Evolutionary conservation across 2,113 vertebrate genomes (phyloP).

Genomic region (Malurus elegans): DNA sequence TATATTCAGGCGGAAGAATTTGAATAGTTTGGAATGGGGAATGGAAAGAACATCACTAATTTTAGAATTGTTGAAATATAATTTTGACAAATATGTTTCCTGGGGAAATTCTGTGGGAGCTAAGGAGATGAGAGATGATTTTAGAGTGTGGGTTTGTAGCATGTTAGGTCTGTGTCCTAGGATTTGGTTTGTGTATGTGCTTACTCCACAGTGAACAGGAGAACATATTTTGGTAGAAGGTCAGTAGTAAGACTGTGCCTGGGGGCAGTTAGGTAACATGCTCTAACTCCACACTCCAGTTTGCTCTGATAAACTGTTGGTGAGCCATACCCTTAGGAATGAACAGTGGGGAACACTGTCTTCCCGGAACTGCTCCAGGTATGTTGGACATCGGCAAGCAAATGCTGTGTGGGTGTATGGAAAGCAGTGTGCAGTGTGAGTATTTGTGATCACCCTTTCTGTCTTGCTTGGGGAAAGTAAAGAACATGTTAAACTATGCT

Average conservation of each 20-base stretch:
- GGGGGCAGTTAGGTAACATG: not conserved
- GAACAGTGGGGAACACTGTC: not conserved
- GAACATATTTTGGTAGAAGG: not conserved
- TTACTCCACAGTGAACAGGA: not conserved
- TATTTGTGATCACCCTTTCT: not conserved
- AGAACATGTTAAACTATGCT: not conserved
- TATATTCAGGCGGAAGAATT: not conserved
- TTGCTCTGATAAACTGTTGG: not conserved
- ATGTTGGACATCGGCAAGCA: not conserved
- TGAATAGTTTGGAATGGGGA: not conserved
- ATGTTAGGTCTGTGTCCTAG: not conserved
- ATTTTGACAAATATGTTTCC: not conserved
- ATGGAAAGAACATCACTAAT: not conserved
- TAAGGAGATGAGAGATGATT: not conserved
- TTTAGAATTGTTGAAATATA: not conserved
- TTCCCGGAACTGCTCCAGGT: not conserved
- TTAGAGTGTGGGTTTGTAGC: not conserved
- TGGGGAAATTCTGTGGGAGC: not conserved
- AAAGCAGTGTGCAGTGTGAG: not conserved
- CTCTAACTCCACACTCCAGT: not conserved
- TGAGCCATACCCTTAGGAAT: constrained; percentile 33
- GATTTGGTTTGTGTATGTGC: not conserved
- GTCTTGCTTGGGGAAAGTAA: not conserved
- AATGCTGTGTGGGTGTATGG: not conserved
- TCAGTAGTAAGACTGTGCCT: not conserved